phyloP scores from a whole-genome alignment of 2,797 vertebrate genomes.

The Prunella strophiata region DNA sequence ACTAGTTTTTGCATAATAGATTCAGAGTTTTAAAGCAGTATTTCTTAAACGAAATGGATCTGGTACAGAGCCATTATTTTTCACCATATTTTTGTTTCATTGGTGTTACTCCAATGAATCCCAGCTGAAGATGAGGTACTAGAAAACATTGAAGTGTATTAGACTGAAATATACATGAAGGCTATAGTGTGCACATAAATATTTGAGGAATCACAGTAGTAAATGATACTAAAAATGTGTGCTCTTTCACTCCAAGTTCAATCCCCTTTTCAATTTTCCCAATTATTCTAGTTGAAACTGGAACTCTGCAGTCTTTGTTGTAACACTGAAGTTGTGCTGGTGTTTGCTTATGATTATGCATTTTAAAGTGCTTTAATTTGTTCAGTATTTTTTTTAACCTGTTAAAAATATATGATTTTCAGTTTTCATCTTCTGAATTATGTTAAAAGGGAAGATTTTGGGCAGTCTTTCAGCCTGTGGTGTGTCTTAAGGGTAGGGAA shows the following conservation, averaged over 20 bases:
- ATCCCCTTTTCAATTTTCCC: not conserved
- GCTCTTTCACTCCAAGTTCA: not conserved
- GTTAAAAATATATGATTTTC: not conserved
- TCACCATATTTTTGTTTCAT: not conserved
- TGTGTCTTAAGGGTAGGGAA: not conserved
- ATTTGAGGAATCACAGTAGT: not conserved
- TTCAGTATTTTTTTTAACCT: not conserved
- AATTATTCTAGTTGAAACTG: not conserved
- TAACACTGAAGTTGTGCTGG: fast-evolving
- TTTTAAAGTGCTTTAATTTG: not conserved
- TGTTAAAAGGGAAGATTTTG: not conserved
- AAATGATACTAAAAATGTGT: not conserved
- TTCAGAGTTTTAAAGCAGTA: not conserved
- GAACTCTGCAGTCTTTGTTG: not conserved
- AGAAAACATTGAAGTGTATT: not conserved
- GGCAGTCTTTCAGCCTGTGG: not conserved
- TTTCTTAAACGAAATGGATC: not conserved
- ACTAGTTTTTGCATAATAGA: not conserved
- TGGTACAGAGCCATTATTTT: not conserved
- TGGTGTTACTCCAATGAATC: not conserved
- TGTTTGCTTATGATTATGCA: not conserved
- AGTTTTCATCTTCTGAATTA: not conserved
- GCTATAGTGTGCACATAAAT: not conserved
- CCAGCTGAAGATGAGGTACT: not conserved
- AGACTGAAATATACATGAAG: not conserved